A percentile compares a stretch with the other conserved stretches of the same genome.
These are phyloP conservation scores for Cynocephalus volans DNA, from an alignment of 2,113 vertebrate species.

Conservation along the genomic window DNA sequence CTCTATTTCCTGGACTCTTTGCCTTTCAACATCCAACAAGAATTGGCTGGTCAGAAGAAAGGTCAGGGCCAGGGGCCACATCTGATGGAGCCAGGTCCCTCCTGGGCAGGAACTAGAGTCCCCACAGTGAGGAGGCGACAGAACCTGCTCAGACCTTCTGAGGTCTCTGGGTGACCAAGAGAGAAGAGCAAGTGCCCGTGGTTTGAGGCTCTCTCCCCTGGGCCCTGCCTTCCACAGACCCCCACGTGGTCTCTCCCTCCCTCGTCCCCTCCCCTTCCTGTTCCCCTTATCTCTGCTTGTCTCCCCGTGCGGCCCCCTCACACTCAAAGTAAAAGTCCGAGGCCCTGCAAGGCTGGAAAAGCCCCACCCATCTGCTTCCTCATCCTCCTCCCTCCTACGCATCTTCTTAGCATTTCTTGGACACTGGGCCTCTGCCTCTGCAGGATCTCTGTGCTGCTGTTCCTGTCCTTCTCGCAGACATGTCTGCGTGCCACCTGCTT, in stretches of 20 bases:
- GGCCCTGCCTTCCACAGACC: no score
- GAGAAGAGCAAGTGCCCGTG: neutral
- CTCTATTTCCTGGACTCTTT: neutral
- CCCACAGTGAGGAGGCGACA: neutral
- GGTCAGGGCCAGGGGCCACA: accelerated
- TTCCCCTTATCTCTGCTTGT: neutral
- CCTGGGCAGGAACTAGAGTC: neutral
- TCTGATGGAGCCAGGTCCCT: neutral
- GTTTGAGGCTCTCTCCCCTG: no score
- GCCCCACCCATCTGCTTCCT: neutral
- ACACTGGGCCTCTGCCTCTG: no score
- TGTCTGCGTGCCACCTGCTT: accelerated
- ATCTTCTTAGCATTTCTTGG: neutral
- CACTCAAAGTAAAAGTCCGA: neutral
- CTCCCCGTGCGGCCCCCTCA: neutral
- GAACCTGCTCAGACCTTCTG: neutral
- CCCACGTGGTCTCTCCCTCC: neutral
- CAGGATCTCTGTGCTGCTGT: neutral
- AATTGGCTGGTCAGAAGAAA: neutral
- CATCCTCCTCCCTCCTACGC: neutral
- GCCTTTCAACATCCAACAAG: neutral
- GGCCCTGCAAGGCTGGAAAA: neutral
- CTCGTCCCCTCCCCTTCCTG: neutral
- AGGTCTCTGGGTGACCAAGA: neutral
- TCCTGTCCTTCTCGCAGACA: neutral